Evolutionary conservation across 2,113 vertebrate genomes (phyloP).

Genomic region (Heloderma charlesbogerti): DNA sequence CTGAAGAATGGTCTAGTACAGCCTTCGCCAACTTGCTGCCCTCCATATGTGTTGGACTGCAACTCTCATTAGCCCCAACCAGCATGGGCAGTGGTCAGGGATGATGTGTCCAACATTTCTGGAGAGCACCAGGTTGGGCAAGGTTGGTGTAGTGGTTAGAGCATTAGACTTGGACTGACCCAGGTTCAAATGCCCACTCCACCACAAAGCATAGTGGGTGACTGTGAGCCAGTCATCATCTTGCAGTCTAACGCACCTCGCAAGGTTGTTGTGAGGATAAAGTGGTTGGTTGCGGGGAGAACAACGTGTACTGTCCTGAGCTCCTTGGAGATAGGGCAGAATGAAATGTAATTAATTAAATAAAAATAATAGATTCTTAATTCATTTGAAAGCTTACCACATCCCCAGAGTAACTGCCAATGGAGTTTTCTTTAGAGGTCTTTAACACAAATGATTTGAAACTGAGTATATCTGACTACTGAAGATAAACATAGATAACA

Average conservation of each 20-base stretch:
- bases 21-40: not conserved
- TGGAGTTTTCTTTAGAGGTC: not conserved
- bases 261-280: not conserved
- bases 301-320: not conserved
- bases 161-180: too few species aligned
- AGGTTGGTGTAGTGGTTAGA: not conserved
- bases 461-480: not conserved
- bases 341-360: not conserved
- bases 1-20: not conserved
- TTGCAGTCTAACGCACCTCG: not conserved
- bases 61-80: not conserved
- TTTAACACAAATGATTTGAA: not conserved
- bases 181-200: not conserved
- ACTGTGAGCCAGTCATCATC: not conserved
- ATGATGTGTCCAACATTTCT: not conserved
- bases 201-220: not conserved
- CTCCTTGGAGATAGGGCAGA: not conserved
- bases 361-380: not conserved
- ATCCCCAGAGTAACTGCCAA: not conserved
- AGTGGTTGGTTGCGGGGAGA: not conserved
- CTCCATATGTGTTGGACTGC: not conserved
- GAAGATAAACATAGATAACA: not conserved
- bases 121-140: too few species aligned
- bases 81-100: not conserved
- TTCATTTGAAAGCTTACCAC: not conserved